phyloP scores from a whole-genome alignment of 2,888 invertebrate species.

The Pachymerium ferrugineum region DNA sequence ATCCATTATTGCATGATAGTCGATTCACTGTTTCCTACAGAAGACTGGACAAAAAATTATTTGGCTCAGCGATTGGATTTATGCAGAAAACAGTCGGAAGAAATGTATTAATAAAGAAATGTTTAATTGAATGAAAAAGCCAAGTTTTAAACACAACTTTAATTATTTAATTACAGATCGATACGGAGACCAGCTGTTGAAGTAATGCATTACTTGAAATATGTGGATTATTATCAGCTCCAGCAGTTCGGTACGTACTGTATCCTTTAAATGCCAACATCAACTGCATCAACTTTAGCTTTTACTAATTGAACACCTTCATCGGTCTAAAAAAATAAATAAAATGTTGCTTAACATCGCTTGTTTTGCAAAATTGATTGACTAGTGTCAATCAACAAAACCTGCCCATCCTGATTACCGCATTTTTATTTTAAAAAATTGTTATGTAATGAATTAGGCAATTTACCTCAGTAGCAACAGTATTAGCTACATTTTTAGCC shows the following conservation, averaged over 20 bases:
- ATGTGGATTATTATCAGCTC: conserved; percentile 65
- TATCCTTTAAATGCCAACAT: conserved; percentile 52
- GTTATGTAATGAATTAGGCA: too few species aligned
- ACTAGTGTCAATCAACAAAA: background rate
- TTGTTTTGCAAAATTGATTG: background rate
- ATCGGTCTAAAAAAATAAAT: background rate
- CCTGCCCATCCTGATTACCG: background rate
- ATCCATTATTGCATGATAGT: background rate
- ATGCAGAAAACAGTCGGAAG: background rate
- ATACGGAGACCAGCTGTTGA: conserved; percentile 80
- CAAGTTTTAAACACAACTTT: background rate
- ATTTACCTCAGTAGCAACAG: conserved; percentile 9
- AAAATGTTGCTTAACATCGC: background rate
- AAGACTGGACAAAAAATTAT: background rate
- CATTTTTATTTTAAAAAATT: too few species aligned
- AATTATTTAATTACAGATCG: conserved; percentile 57
- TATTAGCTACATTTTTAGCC: conserved; percentile 2
- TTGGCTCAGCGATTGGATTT: background rate
- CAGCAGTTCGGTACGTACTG: conserved; percentile 73
- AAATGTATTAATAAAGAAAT: background rate
- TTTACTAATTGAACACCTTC: background rate
- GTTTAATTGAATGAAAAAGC: background rate
- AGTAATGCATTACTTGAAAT: conserved; percentile 67
- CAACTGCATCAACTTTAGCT: background rate
- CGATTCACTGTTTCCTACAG: background rate